Percentiles rank a stretch among this genome's conserved stretches.
These are phyloP conservation scores for Silvanus unidentatus DNA, from an alignment of 2,888 invertebrate species.

Conservation along the genomic window DNA sequence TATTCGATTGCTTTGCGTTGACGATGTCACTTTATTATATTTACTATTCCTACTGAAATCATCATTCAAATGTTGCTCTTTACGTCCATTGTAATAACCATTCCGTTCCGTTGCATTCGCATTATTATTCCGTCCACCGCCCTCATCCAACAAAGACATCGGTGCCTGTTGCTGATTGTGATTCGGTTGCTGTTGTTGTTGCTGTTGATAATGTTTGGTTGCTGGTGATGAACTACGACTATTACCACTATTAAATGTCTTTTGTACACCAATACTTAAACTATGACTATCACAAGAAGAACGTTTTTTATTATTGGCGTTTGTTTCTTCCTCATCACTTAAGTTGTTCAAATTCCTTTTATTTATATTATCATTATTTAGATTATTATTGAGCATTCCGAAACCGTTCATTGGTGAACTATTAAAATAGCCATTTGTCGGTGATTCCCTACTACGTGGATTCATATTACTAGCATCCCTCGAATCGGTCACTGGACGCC, in stretches of 20 bases:
- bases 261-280: slow-evolving; percentile 39
- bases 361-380: slow-evolving; percentile 21
- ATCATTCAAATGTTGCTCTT: slow-evolving; percentile 6
- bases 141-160: background rate
- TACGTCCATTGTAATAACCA: slow-evolving; percentile 10
- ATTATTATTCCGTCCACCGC: slow-evolving; percentile 18
- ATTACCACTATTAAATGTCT: slow-evolving; percentile 24
- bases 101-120: slow-evolving; percentile 19
- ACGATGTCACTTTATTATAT: slow-evolving; percentile 31
- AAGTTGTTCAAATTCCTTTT: slow-evolving; percentile 13
- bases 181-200: too few species aligned
- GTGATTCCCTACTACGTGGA: slow-evolving; percentile 43
- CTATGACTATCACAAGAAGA: slow-evolving; percentile 41
- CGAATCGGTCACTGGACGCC: slow-evolving; percentile 43
- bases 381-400: slow-evolving; percentile 36
- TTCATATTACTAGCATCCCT: slow-evolving; percentile 48
- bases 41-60: slow-evolving; percentile 18
- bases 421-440: slow-evolving; percentile 20
- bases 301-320: slow-evolving; percentile 28
- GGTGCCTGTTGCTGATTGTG: too few species aligned
- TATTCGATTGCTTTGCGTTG: slow-evolving; percentile 30
- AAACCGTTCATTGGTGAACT: slow-evolving; percentile 23
- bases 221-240: slow-evolving; percentile 17
- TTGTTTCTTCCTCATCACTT: slow-evolving; percentile 35
- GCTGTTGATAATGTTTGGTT: background rate